phyloP scores from a whole-genome alignment of 2,888 invertebrate genomes.

The Schizaphis graminum region DNA sequence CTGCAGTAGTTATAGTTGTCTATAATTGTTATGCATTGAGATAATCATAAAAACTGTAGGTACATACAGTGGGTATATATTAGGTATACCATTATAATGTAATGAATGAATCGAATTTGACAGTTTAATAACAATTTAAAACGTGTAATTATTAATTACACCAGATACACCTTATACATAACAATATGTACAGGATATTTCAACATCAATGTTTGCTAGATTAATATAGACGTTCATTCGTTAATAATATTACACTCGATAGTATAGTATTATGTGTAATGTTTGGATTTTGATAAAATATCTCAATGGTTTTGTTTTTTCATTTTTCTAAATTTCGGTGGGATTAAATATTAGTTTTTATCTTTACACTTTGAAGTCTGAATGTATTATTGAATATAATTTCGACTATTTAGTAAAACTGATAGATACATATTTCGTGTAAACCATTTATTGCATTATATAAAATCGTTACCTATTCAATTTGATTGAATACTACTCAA shows the following conservation, averaged over 20 bases:
- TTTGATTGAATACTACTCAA: not conserved
- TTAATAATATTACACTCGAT: not conserved
- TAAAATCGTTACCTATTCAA: not conserved
- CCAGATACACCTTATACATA: not conserved
- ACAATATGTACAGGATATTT: not conserved
- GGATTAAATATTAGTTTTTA: not conserved
- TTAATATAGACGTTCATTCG: not conserved
- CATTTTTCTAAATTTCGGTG: not conserved
- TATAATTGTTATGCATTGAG: not conserved
- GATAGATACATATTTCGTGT: not conserved
- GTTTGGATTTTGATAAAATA: constrained; percentile 16
- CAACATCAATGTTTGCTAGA: not conserved
- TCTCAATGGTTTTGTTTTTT: constrained; percentile 35
- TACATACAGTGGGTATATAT: not conserved
- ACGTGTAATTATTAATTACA: not conserved
- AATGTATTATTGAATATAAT: constrained; percentile 1
- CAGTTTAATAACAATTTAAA: not conserved
- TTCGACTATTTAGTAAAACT: not conserved
- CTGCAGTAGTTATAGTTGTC: not conserved
- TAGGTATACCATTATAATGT: too few relatives aligned
- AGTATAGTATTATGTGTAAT: not conserved
- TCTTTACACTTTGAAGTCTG: not conserved
- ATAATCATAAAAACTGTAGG: not conserved
- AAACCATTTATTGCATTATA: not conserved
- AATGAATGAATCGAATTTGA: not conserved